Conservation (phyloP, 1,140 invertebrate genomes). For the Muscidifurax raptorellus region DNA sequence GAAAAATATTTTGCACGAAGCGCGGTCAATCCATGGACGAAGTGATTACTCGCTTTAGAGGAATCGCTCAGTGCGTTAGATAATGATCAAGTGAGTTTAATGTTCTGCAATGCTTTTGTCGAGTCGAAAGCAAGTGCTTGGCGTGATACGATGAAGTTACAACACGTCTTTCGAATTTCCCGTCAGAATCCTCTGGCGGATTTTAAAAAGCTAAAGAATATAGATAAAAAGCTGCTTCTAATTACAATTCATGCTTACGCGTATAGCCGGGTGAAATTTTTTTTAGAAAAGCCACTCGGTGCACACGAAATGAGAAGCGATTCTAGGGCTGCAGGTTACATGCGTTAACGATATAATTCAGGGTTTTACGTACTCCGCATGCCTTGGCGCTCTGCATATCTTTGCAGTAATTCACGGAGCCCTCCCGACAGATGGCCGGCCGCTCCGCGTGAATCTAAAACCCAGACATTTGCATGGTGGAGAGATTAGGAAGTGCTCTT, state of each 20-base stretch:
- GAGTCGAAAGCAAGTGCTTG: background rate
- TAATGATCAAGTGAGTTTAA: background rate
- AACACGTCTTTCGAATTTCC: background rate
- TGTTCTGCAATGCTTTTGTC: background rate
- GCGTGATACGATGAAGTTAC: no score
- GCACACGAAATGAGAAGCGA: background rate
- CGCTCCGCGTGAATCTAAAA: conserved; percentile 42
- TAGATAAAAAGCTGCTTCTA: background rate
- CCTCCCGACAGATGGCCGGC: conserved; percentile 41
- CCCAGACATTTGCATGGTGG: conserved; percentile 17
- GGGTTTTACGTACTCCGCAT: conserved; percentile 49
- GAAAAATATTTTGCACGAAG: background rate
- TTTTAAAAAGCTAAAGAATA: background rate
- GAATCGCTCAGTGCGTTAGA: background rate
- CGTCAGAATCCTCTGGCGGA: no score
- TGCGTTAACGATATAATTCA: conserved; percentile 1
- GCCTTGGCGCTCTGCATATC: conserved; percentile 50
- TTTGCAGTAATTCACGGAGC: conserved; percentile 48
- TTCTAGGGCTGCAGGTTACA: background rate
- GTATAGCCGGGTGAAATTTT: background rate
- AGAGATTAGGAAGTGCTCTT: background rate
- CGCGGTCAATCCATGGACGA: background rate
- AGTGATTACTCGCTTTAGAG: background rate
- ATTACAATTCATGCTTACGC: background rate
- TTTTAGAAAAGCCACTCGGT: background rate